A percentile compares a stretch with the other conserved stretches of the same genome.
These are phyloP conservation scores for Pedicia rivosa DNA, from an alignment of 2,888 invertebrate genomes.

Conservation along the genomic window DNA sequence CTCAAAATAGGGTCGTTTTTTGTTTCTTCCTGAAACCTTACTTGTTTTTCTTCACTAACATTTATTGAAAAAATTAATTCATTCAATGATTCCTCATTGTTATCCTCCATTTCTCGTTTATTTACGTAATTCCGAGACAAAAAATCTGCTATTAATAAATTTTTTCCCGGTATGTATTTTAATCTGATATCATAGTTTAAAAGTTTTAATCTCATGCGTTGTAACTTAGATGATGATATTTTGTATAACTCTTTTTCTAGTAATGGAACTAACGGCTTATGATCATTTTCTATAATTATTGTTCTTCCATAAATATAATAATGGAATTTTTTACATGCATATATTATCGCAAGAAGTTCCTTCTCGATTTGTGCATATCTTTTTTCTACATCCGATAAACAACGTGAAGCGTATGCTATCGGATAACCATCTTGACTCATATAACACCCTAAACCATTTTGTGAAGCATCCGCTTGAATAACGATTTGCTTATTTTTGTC, in stretches of 20 bases:
- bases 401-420: neutral
- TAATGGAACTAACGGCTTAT: constrained; percentile 19
- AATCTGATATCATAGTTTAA: constrained; percentile 6
- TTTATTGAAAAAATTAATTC: constrained; percentile 7
- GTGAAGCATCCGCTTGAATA: neutral
- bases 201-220: constrained; percentile 8
- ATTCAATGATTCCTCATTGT: constrained; percentile 2
- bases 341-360: neutral
- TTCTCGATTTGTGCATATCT: neutral
- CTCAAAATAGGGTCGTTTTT: neutral
- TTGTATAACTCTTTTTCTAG: neutral
- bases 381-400: neutral
- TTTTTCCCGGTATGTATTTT: constrained; percentile 7
- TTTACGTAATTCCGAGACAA: constrained; percentile 2
- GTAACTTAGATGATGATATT: constrained; percentile 7
- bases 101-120: neutral
- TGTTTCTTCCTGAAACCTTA: too few species aligned
- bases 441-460: neutral
- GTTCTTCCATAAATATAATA: constrained; percentile 7
- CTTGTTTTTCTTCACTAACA: constrained; percentile 6
- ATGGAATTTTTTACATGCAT: neutral
- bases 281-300: constrained; percentile 10
- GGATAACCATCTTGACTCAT: neutral
- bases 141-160: constrained; percentile 7
- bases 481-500: neutral